Percentiles rank a stretch among this genome's conserved stretches.
phyloP scores from a whole-genome alignment of 2,888 invertebrate genomes.

The Seira ritae region DNA sequence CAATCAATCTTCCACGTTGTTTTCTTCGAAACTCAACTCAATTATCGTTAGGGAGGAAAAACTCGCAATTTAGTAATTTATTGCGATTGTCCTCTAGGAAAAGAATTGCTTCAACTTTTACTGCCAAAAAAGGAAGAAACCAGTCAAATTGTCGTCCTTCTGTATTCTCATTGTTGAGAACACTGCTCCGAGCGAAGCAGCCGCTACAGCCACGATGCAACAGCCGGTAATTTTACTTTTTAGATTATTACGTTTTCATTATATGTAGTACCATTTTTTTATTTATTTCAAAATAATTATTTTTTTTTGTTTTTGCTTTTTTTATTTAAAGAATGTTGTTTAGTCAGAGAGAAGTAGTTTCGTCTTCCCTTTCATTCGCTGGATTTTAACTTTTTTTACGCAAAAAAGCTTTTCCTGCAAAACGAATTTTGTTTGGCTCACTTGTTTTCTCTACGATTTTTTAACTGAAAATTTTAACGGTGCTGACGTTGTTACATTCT shows the following conservation, averaged over 20 bases:
- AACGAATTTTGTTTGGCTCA: neutral
- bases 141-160: no score
- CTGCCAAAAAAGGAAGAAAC: constrained; percentile 51
- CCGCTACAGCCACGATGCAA: constrained; percentile 53
- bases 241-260: no score
- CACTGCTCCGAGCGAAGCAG: neutral
- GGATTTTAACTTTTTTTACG: neutral
- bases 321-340: neutral
- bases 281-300: neutral
- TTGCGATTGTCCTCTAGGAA: neutral
- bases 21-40: constrained; percentile 2
- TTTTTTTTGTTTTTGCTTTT: constrained; percentile 32
- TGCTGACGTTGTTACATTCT: constrained; percentile 37
- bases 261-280: constrained; percentile 25
- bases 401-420: neutral
- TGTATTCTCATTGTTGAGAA: no score
- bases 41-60: neutral
- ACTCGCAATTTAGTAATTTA: neutral
- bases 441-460: neutral
- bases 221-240: constrained; percentile 55
- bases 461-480: neutral
- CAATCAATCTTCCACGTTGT: constrained; percentile 16
- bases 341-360: constrained; percentile 3
- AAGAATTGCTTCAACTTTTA: constrained; percentile 9
- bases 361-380: no score